Base-by-base conservation (phyloP, 1,140 invertebrate species). In the Drosophila bocki region DNA sequence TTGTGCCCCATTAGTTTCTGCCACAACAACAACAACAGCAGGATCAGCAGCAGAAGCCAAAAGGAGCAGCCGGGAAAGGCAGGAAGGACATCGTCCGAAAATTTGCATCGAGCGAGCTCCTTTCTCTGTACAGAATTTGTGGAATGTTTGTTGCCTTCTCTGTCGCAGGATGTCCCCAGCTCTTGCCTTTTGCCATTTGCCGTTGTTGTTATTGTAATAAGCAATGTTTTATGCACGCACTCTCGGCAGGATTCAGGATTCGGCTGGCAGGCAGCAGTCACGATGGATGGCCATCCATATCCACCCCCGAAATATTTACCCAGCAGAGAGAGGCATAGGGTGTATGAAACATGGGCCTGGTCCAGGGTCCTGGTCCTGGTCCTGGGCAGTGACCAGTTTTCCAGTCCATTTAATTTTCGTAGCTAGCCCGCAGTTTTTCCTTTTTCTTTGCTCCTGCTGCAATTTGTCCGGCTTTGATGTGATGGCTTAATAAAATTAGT, bases 1-100 rank as follows among this genome's bases (percentile, higher is more conserved):
- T 88, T 88, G 86, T 88, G 85, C 85, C 86, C 85, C 85, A 88
- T 88, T 88, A 88, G 85, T 82, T 88, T 85, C 81, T 70, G 74
- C 70, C 62, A 47, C 76, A 87, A 76, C 83, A 86, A 69, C 78
- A 77, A 29, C 33, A 78, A 19, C 75, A 70, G 7, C 42, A 61
- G 2, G 61, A 63, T 17, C 35, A 26, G 15, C 50, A 47, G 41
- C 32, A 29, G 19, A 7, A 68, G 56, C 33, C 56, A 59, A 51
- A 78, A 78, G 56, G 80, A 75, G 63, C 53, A 76, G 58, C 60
- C 22, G n/a, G 35, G 51, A 32, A 15, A 15, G 19, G 19, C 50
- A 61, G 59, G 48, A 35, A 57, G 45, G 48, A 26, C 50, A 60
- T 37, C 22, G 32, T 42, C 63, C 47, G 47, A 61, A 87, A 88